Percentiles rank a stretch among this genome's conserved stretches.
Conservation (phyloP, 2,113 vertebrate genomes). For the Rhagologus leucostigma region DNA sequence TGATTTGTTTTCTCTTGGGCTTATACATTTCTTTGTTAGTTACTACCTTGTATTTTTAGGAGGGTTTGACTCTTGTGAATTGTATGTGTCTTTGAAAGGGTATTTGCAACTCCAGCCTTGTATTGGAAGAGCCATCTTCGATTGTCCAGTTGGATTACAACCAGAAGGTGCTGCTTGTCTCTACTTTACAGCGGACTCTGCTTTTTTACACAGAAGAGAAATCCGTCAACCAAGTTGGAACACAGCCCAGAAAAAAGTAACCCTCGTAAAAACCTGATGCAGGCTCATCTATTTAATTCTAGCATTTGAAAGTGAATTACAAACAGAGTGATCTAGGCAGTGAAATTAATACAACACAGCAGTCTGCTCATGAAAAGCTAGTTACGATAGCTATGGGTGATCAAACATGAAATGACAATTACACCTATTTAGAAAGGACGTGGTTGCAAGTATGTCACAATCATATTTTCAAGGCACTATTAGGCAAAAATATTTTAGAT, state of each 20-base stretch:
- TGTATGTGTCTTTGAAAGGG: slow-evolving; percentile 73
- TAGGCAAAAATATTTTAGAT: not conserved
- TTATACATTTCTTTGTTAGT: not conserved
- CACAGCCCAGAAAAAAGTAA: slow-evolving; percentile 90
- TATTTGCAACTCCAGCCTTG: slow-evolving; percentile 81
- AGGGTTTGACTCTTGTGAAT: not conserved
- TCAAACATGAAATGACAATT: not conserved
- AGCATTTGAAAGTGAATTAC: not conserved
- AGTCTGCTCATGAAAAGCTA: not conserved
- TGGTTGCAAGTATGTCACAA: not conserved
- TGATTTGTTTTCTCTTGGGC: not conserved
- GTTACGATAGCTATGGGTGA: not conserved
- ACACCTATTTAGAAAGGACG: not conserved
- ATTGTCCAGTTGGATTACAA: slow-evolving; percentile 94
- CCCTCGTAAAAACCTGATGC: slow-evolving; percentile 4
- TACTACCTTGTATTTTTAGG: not conserved
- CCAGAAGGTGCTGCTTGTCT: slow-evolving; percentile 90
- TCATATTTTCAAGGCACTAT: not conserved
- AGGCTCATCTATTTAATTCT: not conserved
- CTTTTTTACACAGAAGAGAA: slow-evolving; percentile 89
- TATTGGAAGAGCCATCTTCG: slow-evolving; percentile 86
- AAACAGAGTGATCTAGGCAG: not conserved
- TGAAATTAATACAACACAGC: not conserved
- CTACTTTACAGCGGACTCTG: slow-evolving; percentile 85
- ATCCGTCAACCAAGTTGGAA: slow-evolving; percentile 84